Percentiles rank a stretch among this genome's conserved stretches.
These are phyloP conservation scores for Galerucella calmariensis DNA, from an alignment of 2,888 invertebrate species.

Conservation along the genomic window DNA sequence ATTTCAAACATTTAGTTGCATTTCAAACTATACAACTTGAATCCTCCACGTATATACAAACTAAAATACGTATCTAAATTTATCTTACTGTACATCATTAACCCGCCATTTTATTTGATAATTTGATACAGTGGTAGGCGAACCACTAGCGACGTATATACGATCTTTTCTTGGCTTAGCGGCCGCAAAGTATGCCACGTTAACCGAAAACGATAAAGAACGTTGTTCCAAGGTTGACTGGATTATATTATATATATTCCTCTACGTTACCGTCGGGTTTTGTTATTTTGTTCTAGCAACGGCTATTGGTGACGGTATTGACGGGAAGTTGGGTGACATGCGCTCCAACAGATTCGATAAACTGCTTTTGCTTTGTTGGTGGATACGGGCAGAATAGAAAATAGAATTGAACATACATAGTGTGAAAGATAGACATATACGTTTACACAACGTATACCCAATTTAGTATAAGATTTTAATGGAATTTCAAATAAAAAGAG, in stretches of 20 bases:
- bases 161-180: conserved; percentile 18
- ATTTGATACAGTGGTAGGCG: conserved; percentile 5
- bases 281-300: conserved; percentile 26
- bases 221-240: conserved; percentile 13
- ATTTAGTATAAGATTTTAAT: conserved; percentile 1
- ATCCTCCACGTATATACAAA: neutral
- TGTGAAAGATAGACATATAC: neutral
- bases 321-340: conserved; percentile 18
- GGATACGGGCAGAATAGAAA: neutral
- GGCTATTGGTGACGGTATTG: conserved; percentile 29
- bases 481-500: neutral
- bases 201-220: conserved; percentile 14
- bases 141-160: neutral
- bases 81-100: neutral
- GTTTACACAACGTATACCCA: neutral
- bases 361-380: conserved; percentile 14
- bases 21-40: neutral
- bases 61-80: neutral
- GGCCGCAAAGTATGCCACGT: conserved; percentile 16
- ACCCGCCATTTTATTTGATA: conserved; percentile 24
- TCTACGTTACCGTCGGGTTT: conserved; percentile 13
- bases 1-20: too few species aligned
- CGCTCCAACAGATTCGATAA: conserved; percentile 11
- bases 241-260: neutral
- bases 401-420: neutral